Evolutionary conservation across 2,797 vertebrate species (phyloP).

Genomic region (Melanogrammus aeglefinus): DNA sequence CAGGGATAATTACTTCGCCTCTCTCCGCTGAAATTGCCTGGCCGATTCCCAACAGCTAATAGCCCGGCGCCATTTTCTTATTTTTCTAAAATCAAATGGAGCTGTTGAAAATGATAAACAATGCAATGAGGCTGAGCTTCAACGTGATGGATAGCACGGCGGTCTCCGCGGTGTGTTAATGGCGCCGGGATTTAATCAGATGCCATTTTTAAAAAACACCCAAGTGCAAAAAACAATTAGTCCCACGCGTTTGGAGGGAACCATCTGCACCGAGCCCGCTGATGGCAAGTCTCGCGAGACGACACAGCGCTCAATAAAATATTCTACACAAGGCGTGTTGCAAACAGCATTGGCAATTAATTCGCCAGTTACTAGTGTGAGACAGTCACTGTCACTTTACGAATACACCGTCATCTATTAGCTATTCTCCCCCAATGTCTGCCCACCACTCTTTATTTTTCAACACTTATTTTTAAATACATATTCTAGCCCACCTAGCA

Average conservation of each 20-base stretch:
- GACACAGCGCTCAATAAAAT: background rate
- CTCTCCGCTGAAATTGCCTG: conserved; percentile 4
- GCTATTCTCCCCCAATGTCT: background rate
- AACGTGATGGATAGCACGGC: conserved; percentile 26
- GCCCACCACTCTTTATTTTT: too few relatives aligned
- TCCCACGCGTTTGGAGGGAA: background rate
- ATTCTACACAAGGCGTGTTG: background rate
- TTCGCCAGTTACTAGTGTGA: background rate
- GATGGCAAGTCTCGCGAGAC: background rate
- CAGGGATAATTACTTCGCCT: conserved; percentile 24
- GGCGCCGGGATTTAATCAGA: conserved; percentile 29
- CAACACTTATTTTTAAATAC: too few relatives aligned
- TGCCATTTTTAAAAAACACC: conserved; percentile 22
- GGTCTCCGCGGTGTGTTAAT: conserved; percentile 13
- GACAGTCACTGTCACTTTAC: background rate
- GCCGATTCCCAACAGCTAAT: conserved; percentile 12
- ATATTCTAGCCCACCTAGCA: background rate
- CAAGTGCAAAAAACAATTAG: conserved; percentile 34
- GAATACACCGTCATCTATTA: background rate
- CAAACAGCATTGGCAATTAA: background rate
- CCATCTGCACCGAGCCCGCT: conserved; percentile 4
- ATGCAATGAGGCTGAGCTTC: conserved; percentile 30
- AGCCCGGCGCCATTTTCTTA: conserved; percentile 8
- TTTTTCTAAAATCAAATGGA: conserved; percentile 29
- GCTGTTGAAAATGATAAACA: conserved; percentile 40